Evolutionary conservation across 2,888 invertebrate species (phyloP).

Genomic region (Leucania comma): DNA sequence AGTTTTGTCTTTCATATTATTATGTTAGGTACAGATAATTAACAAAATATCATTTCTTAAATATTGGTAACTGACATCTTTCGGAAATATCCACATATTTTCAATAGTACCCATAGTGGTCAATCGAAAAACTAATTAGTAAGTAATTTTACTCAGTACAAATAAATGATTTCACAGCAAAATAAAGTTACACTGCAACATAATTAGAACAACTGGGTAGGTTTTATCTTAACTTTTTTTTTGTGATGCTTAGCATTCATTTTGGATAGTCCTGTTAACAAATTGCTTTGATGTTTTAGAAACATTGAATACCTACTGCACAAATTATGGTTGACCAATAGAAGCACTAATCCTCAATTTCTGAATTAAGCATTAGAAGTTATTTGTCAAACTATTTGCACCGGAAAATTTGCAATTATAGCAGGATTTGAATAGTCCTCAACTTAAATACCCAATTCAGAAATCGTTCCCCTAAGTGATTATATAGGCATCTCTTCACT

Average conservation of each 20-base stretch:
- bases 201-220: background rate
- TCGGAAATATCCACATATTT: constrained; percentile 7
- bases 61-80: constrained; percentile 47
- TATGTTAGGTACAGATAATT: constrained; percentile 53
- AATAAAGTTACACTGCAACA: background rate
- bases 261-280: background rate
- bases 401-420: too few relatives aligned
- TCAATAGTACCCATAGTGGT: constrained; percentile 30
- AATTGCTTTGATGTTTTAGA: background rate
- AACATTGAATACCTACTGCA: background rate
- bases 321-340: constrained; percentile 21
- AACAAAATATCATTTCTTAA: constrained; percentile 42
- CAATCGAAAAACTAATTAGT: background rate
- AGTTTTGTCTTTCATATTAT: constrained; percentile 64
- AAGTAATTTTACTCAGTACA: background rate
- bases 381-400: too few relatives aligned
- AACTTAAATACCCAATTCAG: too few relatives aligned
- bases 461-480: background rate
- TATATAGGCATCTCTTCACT: background rate
- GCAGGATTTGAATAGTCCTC: too few relatives aligned
- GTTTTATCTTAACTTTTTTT: background rate
- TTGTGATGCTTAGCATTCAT: background rate
- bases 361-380: too few relatives aligned
- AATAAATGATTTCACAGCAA: background rate
- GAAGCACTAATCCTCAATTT: background rate